Percentiles rank a stretch among this genome's conserved stretches.
Conservation (phyloP, 2,797 vertebrate genomes). For the Miichthys miiuy region DNA sequence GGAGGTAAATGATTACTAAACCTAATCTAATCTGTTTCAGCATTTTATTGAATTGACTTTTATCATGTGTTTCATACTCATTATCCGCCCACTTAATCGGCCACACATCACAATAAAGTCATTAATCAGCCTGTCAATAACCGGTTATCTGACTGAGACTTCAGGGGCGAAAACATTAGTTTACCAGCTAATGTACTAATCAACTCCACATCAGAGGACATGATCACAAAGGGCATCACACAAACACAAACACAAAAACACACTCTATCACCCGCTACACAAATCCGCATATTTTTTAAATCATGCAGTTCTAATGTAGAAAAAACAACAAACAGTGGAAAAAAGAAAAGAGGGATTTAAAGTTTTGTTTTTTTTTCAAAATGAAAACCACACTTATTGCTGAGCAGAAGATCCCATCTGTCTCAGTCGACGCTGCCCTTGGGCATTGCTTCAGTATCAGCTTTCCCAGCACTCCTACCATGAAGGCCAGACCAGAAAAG, state of each 20-base stretch:
- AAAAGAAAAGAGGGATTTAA: slow-evolving; percentile 4
- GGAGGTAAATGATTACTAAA: background rate
- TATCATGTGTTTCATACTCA: background rate
- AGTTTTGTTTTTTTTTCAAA: background rate
- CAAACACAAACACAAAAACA: background rate
- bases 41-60: background rate
- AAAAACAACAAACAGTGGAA: background rate
- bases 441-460: slow-evolving; percentile 43
- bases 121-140: slow-evolving; percentile 32
- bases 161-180: slow-evolving; percentile 16
- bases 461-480: slow-evolving; percentile 48
- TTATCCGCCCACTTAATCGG: slow-evolving; percentile 3
- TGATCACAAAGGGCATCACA: background rate
- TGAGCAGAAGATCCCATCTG: slow-evolving; percentile 45
- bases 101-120: background rate
- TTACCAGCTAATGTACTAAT: slow-evolving; percentile 10
- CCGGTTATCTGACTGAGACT: slow-evolving; percentile 1
- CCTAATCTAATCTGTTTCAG: background rate
- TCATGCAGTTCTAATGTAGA: slow-evolving; percentile 7
- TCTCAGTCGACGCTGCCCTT: slow-evolving; percentile 43
- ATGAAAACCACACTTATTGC: slow-evolving; percentile 47
- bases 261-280: background rate
- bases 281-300: background rate
- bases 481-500: slow-evolving; percentile 40
- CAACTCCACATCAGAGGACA: background rate